Base-by-base conservation (phyloP, 1,140 invertebrate genomes). In the Diabrotica virgifera region DNA sequence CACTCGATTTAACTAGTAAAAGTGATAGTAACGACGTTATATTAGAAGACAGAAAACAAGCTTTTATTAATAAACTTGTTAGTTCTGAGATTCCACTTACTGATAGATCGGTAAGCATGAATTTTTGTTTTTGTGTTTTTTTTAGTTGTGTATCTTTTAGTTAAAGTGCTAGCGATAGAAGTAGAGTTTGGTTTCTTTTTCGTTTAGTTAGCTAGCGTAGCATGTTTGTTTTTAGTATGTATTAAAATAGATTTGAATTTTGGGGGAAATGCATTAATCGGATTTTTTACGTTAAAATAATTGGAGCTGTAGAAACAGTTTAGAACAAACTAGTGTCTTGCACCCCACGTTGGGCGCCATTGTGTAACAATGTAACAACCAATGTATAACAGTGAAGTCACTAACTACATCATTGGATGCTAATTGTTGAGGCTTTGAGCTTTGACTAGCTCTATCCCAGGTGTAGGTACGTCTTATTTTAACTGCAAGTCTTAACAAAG, bases 91-190 rank as follows among this genome's bases (percentile, higher is more conserved):
- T 66, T 65, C 68, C 70, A 61, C 72, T 75, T 59, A 65, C 65
- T 57, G 64, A 60, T 70, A 73, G 71, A 71, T 70, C 75, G 75
- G 75, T 75, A 75, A 75, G 72, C 71, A 73, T 72, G 72, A 59
- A 55, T 68, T 62, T 62, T 59, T 51, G 24, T 51, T 52, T 65
- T 62, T 52, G n/a, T 59, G 9, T 55, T 55, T 54, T 38, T 63
- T 55, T 9, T 54, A 14, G 8, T 8, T 54, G 12, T 35, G 8
- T 46, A 46, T 5, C 8, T 46, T 46, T 46, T 46, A 46, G n/a
- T 46, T 46, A 10, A 10, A 10, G 40, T 46, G 40, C 40, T 46
- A 46, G 40, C 40, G 8, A 46, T 8, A 8, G 40, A 46, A 10
- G 40, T n/a, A 24, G 24, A 24, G 4, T 46, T 46, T 5, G 40